phyloP scores from a whole-genome alignment of 2,113 vertebrate species.

The Cyphomyrus discorhynchus region DNA sequence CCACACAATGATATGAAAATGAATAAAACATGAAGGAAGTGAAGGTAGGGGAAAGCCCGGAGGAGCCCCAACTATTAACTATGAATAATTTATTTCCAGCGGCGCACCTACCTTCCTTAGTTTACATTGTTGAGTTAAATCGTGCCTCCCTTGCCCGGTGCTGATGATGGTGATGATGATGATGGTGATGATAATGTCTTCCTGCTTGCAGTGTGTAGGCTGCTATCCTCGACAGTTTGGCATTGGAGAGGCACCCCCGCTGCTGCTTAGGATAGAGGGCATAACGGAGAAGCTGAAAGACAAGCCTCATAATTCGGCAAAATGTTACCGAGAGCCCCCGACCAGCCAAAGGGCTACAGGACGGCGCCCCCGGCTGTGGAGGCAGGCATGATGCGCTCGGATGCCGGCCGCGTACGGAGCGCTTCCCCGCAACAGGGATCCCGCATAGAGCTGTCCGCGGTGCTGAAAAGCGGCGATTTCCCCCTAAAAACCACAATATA shows the following conservation, averaged over 20 bases:
- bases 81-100: slow-evolving; percentile 12
- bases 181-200: slow-evolving; percentile 51
- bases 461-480: slow-evolving; percentile 44
- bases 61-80: slow-evolving; percentile 21
- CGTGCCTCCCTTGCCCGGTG: slow-evolving; percentile 59
- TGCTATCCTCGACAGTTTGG: slow-evolving; percentile 49
- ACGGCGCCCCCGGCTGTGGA: slow-evolving; percentile 39
- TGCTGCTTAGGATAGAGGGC: slow-evolving; percentile 46
- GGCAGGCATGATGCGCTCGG: slow-evolving; percentile 36
- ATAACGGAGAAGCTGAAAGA: slow-evolving; percentile 47
- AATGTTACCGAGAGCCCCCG: slow-evolving; percentile 33
- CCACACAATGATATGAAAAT: not conserved
- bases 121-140: slow-evolving; percentile 61
- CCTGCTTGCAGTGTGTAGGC: slow-evolving; percentile 54
- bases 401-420: slow-evolving; percentile 33
- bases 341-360: slow-evolving; percentile 38
- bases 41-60: slow-evolving; percentile 7
- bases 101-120: slow-evolving; percentile 55
- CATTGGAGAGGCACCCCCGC: slow-evolving; percentile 51
- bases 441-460: slow-evolving; percentile 62
- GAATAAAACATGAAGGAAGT: not conserved
- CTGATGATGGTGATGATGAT: slow-evolving; percentile 49
- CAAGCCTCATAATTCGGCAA: slow-evolving; percentile 59
- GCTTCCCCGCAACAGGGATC: slow-evolving; percentile 57
- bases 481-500: slow-evolving; percentile 6